A percentile compares a stretch with the other conserved stretches of the same genome.
Conservation (phyloP, 2,113 vertebrate species). For the Muntiacus muntjak region DNA sequence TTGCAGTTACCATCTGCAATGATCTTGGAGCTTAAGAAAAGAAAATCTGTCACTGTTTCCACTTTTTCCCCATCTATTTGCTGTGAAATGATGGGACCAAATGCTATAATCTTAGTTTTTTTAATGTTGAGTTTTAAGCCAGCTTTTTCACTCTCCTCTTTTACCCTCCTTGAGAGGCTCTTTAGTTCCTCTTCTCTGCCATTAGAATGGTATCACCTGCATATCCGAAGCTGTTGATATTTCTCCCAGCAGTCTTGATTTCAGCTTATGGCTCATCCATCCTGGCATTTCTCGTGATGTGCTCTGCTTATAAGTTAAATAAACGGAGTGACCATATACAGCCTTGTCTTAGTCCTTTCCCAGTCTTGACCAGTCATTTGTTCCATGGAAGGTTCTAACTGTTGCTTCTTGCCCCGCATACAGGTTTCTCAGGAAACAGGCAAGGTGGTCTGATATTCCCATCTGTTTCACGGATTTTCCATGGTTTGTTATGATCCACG, state of each 20-base stretch:
- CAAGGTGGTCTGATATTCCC: neutral
- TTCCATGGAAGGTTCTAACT: neutral
- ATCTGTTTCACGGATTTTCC: neutral
- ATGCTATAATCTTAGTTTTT: neutral
- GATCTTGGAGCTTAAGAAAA: neutral
- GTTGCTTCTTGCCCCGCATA: neutral
- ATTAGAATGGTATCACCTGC: neutral
- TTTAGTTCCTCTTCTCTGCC: neutral
- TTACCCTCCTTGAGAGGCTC: neutral
- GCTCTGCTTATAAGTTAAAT: neutral
- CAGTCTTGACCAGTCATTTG: neutral
- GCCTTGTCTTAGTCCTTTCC: neutral
- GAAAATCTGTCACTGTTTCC: neutral
- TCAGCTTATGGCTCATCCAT: neutral
- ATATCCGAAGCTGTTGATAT: neutral
- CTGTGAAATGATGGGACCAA: neutral
- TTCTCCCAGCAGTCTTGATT: neutral
- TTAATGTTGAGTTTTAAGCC: neutral
- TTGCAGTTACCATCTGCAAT: neutral
- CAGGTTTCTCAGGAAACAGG: neutral
- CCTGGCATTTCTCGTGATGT: neutral
- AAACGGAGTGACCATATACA: neutral
- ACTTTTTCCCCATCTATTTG: neutral
- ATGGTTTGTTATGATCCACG: neutral
- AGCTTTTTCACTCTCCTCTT: neutral